Base-by-base conservation (phyloP, 2,888 invertebrate species). In the Hololepta plana region DNA sequence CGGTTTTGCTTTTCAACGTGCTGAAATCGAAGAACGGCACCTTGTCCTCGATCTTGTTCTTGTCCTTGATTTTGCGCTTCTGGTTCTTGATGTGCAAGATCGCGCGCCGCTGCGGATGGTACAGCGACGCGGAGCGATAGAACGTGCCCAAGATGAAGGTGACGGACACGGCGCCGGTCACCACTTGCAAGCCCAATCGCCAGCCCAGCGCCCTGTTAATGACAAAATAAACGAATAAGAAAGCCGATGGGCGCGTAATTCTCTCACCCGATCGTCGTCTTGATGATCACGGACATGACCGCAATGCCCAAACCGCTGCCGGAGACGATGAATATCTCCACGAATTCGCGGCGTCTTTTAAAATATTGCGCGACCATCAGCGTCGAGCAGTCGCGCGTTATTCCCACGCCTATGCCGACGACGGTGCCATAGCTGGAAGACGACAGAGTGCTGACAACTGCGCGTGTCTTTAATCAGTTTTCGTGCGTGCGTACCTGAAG, bases 341-440 rank as follows among this genome's bases (percentile, higher is more conserved):
- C 84, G 40, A 84, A 63, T 53, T 87, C 85, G 32, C 87, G 59
- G 41, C 73, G 62, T 36, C 79, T 55, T 49, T 84, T 82, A 65
- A 87, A 87, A 58, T 87, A 88, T 51, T 84, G 82, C 20, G 84
- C 85, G 33, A 87, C 79, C 81, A 87, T 85, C 41, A 87, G 57
- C 20, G 81, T 81, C 12, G 82, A 79, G 44, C 84, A 82, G 53
- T 82, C 84, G 35, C 84, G 57, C 4, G 82, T 82, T 50, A 87
- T 66, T 19, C 84, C 82, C 29, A 82, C 81, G 29, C 87, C 87
- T 27, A 84, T 69, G 17, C 82, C 81, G 22, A 71, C 67, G 29
- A 71, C 68, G 27, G 68, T 67, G 26, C 69, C 70, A 62, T 85
- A 84, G 53, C 82, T 82, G 66, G 75, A 76, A 65, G 75, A 17